Evolutionary conservation across 2,113 vertebrate species (phyloP).

Genomic region (Epinephelus fuscoguttatus): DNA sequence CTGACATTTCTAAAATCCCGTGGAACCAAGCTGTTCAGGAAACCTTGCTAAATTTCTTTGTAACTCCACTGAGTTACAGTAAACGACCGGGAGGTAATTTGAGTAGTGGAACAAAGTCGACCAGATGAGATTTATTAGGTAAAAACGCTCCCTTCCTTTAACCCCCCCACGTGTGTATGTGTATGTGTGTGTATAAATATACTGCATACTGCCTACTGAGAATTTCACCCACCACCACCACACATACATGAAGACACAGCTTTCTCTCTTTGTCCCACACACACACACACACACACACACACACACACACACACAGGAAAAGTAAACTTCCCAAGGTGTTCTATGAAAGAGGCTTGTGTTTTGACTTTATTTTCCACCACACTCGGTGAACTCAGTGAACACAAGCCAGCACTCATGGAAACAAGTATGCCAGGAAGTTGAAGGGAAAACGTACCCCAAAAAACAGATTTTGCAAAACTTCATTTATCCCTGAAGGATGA

Average conservation of each 20-base stretch:
- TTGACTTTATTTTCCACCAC: slow-evolving; percentile 76
- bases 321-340: slow-evolving; percentile 67
- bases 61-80: slow-evolving; percentile 4
- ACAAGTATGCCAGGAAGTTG: slow-evolving; percentile 54
- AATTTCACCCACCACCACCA: slow-evolving; percentile 34
- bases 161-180: slow-evolving; percentile 20
- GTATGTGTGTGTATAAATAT: slow-evolving; percentile 25
- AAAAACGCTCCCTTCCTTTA: slow-evolving; percentile 44
- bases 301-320: slow-evolving; percentile 54
- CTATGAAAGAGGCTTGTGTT: slow-evolving; percentile 79
- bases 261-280: slow-evolving; percentile 32
- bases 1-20: not conserved
- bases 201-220: slow-evolving; percentile 22
- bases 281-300: slow-evolving; percentile 25
- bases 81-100: slow-evolving; percentile 28
- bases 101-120: slow-evolving; percentile 29
- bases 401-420: slow-evolving; percentile 69
- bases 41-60: not conserved
- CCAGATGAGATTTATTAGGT: slow-evolving; percentile 58
- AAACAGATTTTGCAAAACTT: slow-evolving; percentile 31
- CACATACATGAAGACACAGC: slow-evolving; percentile 45
- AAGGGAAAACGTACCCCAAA: slow-evolving; percentile 37
- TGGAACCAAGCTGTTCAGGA: slow-evolving; percentile 5
- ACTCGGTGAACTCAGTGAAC: slow-evolving; percentile 60
- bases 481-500: slow-evolving; percentile 34